phyloP scores from a whole-genome alignment of 2,888 invertebrate genomes.

The Heliconius ismenius region DNA sequence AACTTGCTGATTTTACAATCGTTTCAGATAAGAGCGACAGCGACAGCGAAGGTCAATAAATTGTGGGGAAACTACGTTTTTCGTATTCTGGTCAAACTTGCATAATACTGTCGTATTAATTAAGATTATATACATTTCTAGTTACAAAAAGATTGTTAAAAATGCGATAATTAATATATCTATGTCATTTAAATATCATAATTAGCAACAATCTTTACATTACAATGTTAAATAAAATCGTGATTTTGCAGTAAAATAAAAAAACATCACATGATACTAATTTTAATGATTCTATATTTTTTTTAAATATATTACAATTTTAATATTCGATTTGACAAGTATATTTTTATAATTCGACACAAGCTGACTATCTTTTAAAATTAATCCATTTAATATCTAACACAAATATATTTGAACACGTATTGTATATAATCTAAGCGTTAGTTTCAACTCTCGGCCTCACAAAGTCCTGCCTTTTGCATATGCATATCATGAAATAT shows the following conservation, averaged over 20 bases:
- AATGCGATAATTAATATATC: neutral
- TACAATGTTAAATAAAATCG: neutral
- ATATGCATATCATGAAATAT: neutral
- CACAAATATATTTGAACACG: conserved; percentile 5
- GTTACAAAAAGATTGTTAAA: neutral
- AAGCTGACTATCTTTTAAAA: neutral
- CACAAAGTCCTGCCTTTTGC: conserved; percentile 42
- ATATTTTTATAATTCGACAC: neutral
- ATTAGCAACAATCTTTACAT: neutral
- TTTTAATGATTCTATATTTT: neutral
- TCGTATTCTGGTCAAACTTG: conserved; percentile 81
- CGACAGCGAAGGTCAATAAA: conserved; percentile 95
- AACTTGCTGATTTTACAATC: conserved; percentile 26
- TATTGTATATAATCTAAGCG: conserved; percentile 11
- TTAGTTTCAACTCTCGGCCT: conserved; percentile 71
- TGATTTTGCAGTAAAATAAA: neutral
- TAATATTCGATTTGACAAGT: neutral
- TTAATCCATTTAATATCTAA: neutral
- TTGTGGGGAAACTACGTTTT: conserved; percentile 62
- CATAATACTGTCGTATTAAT: conserved; percentile 66
- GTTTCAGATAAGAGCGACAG: conserved; percentile 94
- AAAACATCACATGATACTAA: neutral
- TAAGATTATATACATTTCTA: conserved; percentile 19
- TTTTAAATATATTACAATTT: neutral
- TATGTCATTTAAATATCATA: neutral